Conservation (phyloP, 2,113 vertebrate species). For the Rissa tridactyla region DNA sequence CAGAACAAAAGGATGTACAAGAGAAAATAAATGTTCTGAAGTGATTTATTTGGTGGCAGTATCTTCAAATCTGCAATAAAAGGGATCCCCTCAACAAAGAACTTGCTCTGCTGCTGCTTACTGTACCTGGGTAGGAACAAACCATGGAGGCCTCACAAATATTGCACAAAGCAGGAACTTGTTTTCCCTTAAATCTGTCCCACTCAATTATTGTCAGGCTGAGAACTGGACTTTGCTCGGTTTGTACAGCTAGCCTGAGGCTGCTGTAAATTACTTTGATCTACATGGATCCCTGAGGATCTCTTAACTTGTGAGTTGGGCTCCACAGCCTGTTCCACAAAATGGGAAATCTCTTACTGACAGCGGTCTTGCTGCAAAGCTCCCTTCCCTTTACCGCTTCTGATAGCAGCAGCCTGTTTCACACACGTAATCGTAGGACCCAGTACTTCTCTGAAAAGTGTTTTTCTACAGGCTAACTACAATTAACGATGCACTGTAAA, state of each 20-base stretch:
- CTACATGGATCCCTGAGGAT: constrained; percentile 5
- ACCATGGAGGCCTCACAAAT: not conserved
- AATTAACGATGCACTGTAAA: not conserved
- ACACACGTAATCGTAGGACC: not conserved
- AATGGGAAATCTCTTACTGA: not conserved
- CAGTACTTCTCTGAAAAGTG: not conserved
- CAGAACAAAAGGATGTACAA: not conserved
- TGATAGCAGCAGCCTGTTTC: not conserved
- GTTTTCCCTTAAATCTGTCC: constrained; percentile 38
- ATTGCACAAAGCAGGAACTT: not conserved
- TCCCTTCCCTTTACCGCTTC: not conserved
- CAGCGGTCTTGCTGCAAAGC: not conserved
- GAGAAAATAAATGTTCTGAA: not conserved
- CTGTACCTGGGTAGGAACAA: not conserved
- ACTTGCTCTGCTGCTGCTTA: not conserved
- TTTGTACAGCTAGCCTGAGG: constrained; percentile 37
- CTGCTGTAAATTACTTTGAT: constrained; percentile 20
- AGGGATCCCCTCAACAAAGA: not conserved
- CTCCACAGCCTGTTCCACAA: not conserved
- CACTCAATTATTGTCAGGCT: not conserved
- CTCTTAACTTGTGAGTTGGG: not conserved
- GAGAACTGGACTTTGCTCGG: constrained; percentile 16
- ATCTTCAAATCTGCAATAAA: not conserved
- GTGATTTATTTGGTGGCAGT: not conserved
- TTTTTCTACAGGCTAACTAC: not conserved